Evolutionary conservation across 2,888 invertebrate genomes (phyloP).

Genomic region (Timandra comae): DNA sequence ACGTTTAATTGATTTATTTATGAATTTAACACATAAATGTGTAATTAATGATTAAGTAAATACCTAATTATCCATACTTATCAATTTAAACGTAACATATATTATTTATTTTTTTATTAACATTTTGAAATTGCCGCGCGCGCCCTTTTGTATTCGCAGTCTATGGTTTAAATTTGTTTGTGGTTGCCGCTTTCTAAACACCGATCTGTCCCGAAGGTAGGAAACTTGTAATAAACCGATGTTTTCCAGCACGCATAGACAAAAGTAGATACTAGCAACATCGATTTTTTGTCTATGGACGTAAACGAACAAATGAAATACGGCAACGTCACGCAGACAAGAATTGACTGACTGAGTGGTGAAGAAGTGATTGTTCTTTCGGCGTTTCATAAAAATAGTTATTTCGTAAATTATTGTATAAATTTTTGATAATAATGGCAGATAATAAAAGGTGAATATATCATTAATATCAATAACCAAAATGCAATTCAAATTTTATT

Average conservation of each 20-base stretch:
- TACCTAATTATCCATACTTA: too few species aligned
- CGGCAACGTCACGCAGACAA: constrained; percentile 76
- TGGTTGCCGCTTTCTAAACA: too few species aligned
- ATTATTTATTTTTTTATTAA: too few species aligned
- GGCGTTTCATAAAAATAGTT: constrained; percentile 50
- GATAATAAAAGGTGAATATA: constrained; percentile 73
- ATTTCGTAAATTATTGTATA: constrained; percentile 49
- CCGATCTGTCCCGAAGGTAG: too few species aligned
- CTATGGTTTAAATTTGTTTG: too few species aligned
- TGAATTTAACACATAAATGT: too few species aligned
- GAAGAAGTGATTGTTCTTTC: constrained; percentile 51
- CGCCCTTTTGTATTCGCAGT: too few species aligned
- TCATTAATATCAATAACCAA: constrained; percentile 4
- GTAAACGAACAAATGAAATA: constrained; percentile 74
- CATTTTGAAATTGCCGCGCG: too few species aligned
- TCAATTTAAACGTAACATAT: too few species aligned
- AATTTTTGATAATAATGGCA: constrained; percentile 66
- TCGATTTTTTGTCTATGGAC: constrained; percentile 14
- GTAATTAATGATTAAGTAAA: too few species aligned
- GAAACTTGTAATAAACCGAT: too few species aligned
- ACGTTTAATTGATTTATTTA: too few species aligned
- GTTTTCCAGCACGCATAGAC: constrained; percentile 9
- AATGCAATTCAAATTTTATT: background rate
- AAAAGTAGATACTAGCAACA: constrained; percentile 44
- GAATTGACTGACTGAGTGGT: constrained; percentile 28